Conservation (phyloP, 2,888 invertebrate species). For the Kryphioiulus occultus region DNA sequence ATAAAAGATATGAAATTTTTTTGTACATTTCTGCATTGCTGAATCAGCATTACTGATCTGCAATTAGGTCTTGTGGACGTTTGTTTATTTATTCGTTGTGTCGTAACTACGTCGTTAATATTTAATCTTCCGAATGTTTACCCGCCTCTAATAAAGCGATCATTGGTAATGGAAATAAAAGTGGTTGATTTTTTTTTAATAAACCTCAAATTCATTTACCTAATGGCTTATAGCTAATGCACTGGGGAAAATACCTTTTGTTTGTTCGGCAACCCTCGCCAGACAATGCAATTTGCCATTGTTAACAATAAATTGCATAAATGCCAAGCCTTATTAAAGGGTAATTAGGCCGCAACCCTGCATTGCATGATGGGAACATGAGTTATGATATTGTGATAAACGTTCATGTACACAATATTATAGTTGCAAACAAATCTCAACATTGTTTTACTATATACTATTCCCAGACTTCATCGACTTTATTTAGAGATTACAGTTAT, state of each 20-base stretch:
- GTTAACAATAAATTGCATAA: neutral
- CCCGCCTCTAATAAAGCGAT: neutral
- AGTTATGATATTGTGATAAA: neutral
- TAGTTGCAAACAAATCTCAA: neutral
- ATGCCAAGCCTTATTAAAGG: neutral
- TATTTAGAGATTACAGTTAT: neutral
- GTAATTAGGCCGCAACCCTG: neutral
- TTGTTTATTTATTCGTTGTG: neutral
- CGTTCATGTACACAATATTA: too few species aligned
- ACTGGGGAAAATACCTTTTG: neutral
- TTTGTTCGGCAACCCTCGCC: neutral
- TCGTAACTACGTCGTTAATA: neutral
- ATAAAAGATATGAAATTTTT: too few species aligned
- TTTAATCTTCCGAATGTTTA: neutral
- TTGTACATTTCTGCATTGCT: too few species aligned
- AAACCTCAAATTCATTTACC: neutral
- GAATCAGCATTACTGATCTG: too few species aligned
- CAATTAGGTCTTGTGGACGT: too few species aligned
- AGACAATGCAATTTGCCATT: neutral
- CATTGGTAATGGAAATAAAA: neutral
- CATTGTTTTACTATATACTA: neutral
- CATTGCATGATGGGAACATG: neutral
- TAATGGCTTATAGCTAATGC: neutral
- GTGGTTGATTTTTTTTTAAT: neutral
- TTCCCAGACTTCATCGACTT: neutral